phyloP scores from a whole-genome alignment of 2,797 vertebrate species.

The Oryzias dopingdopingensis region DNA sequence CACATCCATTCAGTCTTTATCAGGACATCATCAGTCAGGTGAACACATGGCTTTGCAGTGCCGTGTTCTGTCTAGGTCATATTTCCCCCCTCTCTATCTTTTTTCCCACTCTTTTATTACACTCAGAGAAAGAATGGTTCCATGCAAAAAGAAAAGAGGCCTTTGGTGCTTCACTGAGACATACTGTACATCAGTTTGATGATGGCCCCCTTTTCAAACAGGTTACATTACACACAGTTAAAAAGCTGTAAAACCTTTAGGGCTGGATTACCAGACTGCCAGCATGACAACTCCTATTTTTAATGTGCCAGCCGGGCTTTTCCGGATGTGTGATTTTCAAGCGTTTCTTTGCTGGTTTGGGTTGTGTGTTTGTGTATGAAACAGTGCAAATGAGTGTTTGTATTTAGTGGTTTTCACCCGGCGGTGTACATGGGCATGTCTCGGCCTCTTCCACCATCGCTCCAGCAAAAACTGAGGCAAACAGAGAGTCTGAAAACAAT shows the following conservation, averaged over 20 bases:
- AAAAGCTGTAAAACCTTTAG: too few species aligned
- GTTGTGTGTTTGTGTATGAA: slow-evolving; percentile 37
- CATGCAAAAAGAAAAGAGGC: slow-evolving; percentile 13
- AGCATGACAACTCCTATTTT: too few species aligned
- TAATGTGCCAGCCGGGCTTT: too few species aligned
- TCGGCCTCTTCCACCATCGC: slow-evolving; percentile 36
- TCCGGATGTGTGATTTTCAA: too few species aligned
- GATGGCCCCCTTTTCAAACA: too few species aligned
- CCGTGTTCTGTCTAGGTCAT: slow-evolving; percentile 18
- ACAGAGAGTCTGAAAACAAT: slow-evolving; percentile 4
- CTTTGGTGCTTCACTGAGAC: too few species aligned
- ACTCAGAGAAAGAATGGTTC: slow-evolving; percentile 1
- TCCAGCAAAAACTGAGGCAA: slow-evolving; percentile 6
- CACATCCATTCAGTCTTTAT: slow-evolving; percentile 58
- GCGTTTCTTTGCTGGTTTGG: slow-evolving; percentile 47
- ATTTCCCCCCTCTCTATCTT: slow-evolving; percentile 27
- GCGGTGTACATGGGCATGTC: slow-evolving; percentile 32
- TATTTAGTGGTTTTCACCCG: slow-evolving; percentile 58
- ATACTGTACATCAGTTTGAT: too few species aligned
- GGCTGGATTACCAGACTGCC: too few species aligned
- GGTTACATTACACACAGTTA: too few species aligned
- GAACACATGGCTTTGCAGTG: slow-evolving; percentile 47
- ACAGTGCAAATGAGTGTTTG: slow-evolving; percentile 46
- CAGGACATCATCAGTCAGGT: slow-evolving; percentile 43
- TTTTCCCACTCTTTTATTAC: slow-evolving; percentile 1